phyloP scores from a whole-genome alignment of 2,113 vertebrate species.

The Ranitomeya variabilis region DNA sequence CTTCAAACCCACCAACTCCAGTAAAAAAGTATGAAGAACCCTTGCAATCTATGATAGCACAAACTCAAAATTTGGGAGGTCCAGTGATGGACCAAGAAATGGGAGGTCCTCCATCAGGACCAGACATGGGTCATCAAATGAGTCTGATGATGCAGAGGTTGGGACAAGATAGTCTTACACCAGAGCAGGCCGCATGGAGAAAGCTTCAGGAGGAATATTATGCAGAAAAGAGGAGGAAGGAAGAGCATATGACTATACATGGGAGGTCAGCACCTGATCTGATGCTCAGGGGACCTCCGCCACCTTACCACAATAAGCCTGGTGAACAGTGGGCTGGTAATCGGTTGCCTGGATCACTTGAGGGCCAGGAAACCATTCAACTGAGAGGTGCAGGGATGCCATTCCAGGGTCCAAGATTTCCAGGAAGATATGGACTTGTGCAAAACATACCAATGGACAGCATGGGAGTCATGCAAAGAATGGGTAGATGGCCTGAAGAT shows the following conservation, averaged over 20 bases:
- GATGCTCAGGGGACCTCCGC: constrained; percentile 91
- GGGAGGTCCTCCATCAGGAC: constrained; percentile 70
- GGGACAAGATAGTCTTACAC: constrained; percentile 87
- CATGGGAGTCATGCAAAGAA: constrained; percentile 80
- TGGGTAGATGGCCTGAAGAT: constrained; percentile 85
- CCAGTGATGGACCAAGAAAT: constrained; percentile 79
- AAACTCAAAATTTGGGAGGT: constrained; percentile 86
- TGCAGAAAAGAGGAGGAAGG: constrained; percentile 91
- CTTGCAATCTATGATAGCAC: constrained; percentile 93
- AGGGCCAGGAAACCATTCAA: constrained; percentile 78
- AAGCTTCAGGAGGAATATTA: constrained; percentile 98
- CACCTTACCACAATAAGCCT: constrained; percentile 95
- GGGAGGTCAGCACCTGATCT: constrained; percentile 82
- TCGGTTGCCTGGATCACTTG: constrained; percentile 75
- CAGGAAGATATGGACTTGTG: constrained; percentile 83
- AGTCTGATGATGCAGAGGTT: constrained; percentile 80
- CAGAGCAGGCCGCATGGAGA: constrained; percentile 94
- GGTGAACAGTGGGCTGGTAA: constrained; percentile 86
- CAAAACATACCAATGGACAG: constrained; percentile 83
- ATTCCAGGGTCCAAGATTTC: constrained; percentile 78
- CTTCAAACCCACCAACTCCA: constrained; percentile 61
- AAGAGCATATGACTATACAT: constrained; percentile 84
- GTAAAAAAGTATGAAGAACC: constrained; percentile 94
- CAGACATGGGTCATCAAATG: constrained; percentile 88
- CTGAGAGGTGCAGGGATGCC: constrained; percentile 74